Evolutionary conservation across 1,140 invertebrate species (phyloP), one percentile per base, ranked within the genome.

Genomic region (Euwallacea similis): DNA sequence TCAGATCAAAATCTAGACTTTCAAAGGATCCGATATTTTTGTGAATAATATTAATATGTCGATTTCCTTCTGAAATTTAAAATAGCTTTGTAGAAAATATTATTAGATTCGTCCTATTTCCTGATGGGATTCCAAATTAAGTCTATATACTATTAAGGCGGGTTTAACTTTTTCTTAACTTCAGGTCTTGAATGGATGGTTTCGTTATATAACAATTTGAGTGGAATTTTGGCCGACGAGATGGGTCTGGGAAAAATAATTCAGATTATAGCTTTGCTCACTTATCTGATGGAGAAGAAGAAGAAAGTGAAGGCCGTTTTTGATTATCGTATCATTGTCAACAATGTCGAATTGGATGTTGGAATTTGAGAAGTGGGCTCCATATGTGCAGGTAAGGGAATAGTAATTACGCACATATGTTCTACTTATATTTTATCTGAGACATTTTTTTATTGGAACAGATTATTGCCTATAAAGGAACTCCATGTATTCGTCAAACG

Each of bases 281-380:
- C 97, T 98, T 56, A 98, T 97, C 33, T 97, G 11, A 99, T 99
- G 95, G 81, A n/a, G n/a, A n/a, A 96, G 97, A 79, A 95, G 93
- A 82, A 90, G 89, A 84, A 91, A 88, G 89, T 84, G 90, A 89
- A 71, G 98, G 16, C 98, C 98, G 61, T 98, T 99, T 88, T 85
- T 99, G 9, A 97, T 99, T 76, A 94, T 99, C 74, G 98, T 99
- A 68, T 98, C 98, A 58, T 99, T 98, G 9, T 98, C 96, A 78
- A 97, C 99, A n/a, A 97, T 99, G 92, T 87, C 99, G 42, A 99
- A 99, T 85, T 99, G 98, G 98, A 97, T 99, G 85, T 97, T 99
- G 93, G 98, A 99, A 83, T 96, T 98, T 77, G 99, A 99, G 83
- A 99, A 99, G 83, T 99, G 98, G 97, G 99, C 97, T 83, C 98